Base-by-base conservation (phyloP, 1,140 invertebrate species). In the Drosophila nannoptera region DNA sequence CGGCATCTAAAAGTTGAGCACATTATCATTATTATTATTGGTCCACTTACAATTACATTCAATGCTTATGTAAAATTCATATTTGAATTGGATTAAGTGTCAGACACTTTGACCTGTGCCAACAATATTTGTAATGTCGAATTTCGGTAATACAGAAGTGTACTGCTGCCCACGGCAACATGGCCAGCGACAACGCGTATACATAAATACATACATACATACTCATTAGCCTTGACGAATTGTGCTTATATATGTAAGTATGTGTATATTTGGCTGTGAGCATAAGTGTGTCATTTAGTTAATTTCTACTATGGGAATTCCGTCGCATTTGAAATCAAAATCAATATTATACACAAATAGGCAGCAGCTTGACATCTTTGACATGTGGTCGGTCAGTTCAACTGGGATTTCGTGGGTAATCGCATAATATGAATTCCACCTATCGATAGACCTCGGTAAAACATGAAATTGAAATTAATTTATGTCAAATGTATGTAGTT, bases 41-140 rank as follows among this genome's bases (percentile, higher is more conserved):
- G 49, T 52, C 63, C 33, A 49, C 43, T 65, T 45, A 46, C 69
- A 73, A 65, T 61, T 16, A 61, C 73, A 75, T 54, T 16, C 59
- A 40, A 58, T 77, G 66, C 65, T 84, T 70, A 83, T 80, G 69
- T 61, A 84, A 80, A 84, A 84, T 84, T 69, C 74, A 81, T 86
- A 77, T 84, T 77, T 75, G 68, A 73, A 84, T 84, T 84, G 81
- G 81, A 84, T 84, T 84, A 84, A 81, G 66, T 80, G 81, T 73
- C 81, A 86, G 71, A 86, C 73, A 81, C 77, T 86, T 81, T 86
- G 80, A 86, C 81, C 75, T 86, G 58, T 77, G 73, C 56, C 78
- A 83, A 69, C 78, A 75, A 53, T 71, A 84, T 84, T 75, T 75
- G 67, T 84, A 84, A 84, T 84, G 77, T 64, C 22, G 70, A 80